Evolutionary conservation across 2,113 vertebrate genomes (phyloP).

Genomic region (Lycocorax pyrrhopterus): DNA sequence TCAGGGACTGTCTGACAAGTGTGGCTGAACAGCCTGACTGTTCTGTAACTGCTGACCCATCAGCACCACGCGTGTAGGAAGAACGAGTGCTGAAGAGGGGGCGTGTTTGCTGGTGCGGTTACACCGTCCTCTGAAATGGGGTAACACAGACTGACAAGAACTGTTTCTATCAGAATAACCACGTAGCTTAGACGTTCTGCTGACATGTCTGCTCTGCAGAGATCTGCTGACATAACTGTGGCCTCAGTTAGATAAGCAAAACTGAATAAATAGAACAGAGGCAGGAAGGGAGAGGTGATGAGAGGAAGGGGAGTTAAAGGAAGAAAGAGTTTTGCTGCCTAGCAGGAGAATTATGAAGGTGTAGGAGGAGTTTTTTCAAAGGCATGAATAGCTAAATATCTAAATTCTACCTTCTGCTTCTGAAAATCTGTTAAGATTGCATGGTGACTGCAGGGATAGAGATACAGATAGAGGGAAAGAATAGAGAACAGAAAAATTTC

Average conservation of each 20-base stretch:
- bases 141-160: not conserved
- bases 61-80: not conserved
- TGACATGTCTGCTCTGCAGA: not conserved
- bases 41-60: not conserved
- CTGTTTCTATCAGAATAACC: not conserved
- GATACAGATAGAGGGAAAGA: not conserved
- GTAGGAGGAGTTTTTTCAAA: slow-evolving; percentile 23
- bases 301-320: not conserved
- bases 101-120: not conserved
- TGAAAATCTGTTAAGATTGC: not conserved
- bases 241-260: not conserved
- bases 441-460: not conserved
- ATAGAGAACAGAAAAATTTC: not conserved
- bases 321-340: not conserved
- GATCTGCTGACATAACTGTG: not conserved
- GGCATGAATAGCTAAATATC: not conserved
- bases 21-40: not conserved
- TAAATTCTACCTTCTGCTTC: not conserved
- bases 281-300: not conserved
- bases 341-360: not conserved
- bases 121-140: not conserved
- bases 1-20: not conserved
- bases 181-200: not conserved
- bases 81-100: not conserved
- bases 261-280: not conserved